A percentile compares a stretch with the other conserved stretches of the same genome.
phyloP scores from a whole-genome alignment of 2,797 vertebrate genomes.

The Platalea minor region DNA sequence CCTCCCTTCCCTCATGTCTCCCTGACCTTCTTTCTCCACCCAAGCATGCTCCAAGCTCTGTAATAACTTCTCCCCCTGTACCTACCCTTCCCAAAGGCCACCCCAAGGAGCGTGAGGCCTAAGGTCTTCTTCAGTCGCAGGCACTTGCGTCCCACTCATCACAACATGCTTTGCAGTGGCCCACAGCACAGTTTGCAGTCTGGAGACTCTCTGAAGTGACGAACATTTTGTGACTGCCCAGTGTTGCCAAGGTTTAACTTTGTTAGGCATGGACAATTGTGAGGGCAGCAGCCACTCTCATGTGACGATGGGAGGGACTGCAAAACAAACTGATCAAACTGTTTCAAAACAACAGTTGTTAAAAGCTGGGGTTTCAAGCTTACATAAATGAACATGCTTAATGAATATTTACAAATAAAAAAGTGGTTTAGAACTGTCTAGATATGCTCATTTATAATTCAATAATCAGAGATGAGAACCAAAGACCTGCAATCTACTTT shows the following conservation, averaged over 20 bases:
- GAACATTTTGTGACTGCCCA: not conserved
- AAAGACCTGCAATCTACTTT: not conserved
- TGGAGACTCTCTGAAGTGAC: not conserved
- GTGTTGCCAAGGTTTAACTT: not conserved
- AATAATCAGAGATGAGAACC: not conserved
- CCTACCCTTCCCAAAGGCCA: not conserved
- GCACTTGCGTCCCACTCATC: fast-evolving
- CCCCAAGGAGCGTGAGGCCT: not conserved
- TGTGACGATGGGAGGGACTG: not conserved
- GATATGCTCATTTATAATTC: constrained; percentile 10
- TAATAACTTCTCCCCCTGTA: not conserved
- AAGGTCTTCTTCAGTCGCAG: not conserved
- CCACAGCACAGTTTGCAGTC: too few relatives aligned
- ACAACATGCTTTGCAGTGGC: not conserved
- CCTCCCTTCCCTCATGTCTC: not conserved
- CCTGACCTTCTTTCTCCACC: not conserved
- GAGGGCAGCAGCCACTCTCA: not conserved
- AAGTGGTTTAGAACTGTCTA: not conserved
- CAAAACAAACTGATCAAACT: not conserved
- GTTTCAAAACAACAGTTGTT: not conserved
- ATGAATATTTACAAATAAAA: not conserved
- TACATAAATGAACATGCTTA: not conserved
- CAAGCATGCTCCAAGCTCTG: not conserved
- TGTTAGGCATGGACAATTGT: too few relatives aligned
- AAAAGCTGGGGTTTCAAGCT: not conserved